Evolutionary conservation across 2,888 invertebrate species (phyloP).

Genomic region (Zygothrica quintamaculata): DNA sequence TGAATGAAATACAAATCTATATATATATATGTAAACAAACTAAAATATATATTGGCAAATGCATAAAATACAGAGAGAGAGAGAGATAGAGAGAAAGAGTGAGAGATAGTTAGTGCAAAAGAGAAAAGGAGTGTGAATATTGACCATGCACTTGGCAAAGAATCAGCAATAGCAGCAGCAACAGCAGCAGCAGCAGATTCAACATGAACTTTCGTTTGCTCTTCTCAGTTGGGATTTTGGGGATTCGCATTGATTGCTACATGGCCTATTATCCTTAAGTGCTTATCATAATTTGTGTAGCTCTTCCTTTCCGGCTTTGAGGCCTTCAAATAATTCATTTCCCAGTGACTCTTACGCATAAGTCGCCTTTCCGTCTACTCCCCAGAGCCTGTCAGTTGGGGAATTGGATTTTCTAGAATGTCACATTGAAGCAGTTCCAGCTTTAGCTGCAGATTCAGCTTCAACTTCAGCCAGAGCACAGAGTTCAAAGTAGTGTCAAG

Average conservation of each 20-base stretch:
- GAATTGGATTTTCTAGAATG: slow-evolving; percentile 59
- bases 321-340: slow-evolving; percentile 48
- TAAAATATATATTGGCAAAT: slow-evolving; percentile 1
- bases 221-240: slow-evolving; percentile 46
- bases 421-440: too few species aligned
- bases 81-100: neutral
- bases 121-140: slow-evolving; percentile 22
- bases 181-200: slow-evolving; percentile 5
- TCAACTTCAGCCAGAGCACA: too few species aligned
- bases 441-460: too few species aligned
- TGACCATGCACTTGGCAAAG: slow-evolving; percentile 73
- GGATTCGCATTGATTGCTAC: slow-evolving; percentile 67
- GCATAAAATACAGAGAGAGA: slow-evolving; percentile 5
- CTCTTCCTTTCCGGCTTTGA: slow-evolving; percentile 18
- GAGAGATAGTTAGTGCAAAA: neutral
- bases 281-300: slow-evolving; percentile 76
- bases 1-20: slow-evolving; percentile 9
- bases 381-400: slow-evolving; percentile 46
- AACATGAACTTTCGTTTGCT: slow-evolving; percentile 51
- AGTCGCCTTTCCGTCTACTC: slow-evolving; percentile 57
- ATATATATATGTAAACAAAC: neutral
- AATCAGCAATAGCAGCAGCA: neutral
- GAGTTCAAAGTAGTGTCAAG: slow-evolving; percentile 27
- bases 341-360: slow-evolving; percentile 26
- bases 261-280: slow-evolving; percentile 73